Base-by-base conservation (phyloP, 2,888 invertebrate genomes). In the Chymomyza amoena region DNA sequence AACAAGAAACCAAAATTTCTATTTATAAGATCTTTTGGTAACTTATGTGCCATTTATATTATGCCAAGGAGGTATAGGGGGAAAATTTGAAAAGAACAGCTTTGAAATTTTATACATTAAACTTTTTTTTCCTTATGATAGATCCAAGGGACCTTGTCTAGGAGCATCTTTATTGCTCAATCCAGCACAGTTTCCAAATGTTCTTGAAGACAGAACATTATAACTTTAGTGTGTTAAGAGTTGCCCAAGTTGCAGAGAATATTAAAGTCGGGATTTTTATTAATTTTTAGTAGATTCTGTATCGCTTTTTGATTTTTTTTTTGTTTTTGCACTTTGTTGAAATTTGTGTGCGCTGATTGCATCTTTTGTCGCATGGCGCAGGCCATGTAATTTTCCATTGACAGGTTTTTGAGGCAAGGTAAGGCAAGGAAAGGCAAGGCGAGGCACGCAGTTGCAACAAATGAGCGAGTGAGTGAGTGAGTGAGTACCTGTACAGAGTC, bases 301-400 rank as follows among this genome's bases (percentile, higher is more conserved):
- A 16, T 54, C 36, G n/a, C n/a, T n/a, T n/a, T 57, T 57, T 10
- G 18, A 6, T 59, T 28, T 45, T 59, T 61, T 45, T 54, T 52
- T 61, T 18, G 56, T 16, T 20, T 36, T 66, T 61, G 39, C 57
- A 6, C 57, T 66, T 59, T 66, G 52, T 56, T 59, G 32, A 18
- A 45, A 57, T 36, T 50, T 63, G 18, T 60, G 52, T 4, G 18
- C 64, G 73, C 73, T 82, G 88, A 86, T 84, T 86, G 87, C 87
- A 85, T 80, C 87, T 84, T 78, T 81, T 87, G 87, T 88, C 87
- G 84, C 82, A 76, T 77, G 81, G 59, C 73, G 70, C 62, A 54
- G 64, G 50, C 67, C 77, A 66, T 70, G 59, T 70, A 66, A 70
- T 66, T 70, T 70, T 61, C 64, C 69, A 69, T 69, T 69, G 69